Conservation (phyloP, 2,797 vertebrate genomes). For the Myotis pilosus region DNA sequence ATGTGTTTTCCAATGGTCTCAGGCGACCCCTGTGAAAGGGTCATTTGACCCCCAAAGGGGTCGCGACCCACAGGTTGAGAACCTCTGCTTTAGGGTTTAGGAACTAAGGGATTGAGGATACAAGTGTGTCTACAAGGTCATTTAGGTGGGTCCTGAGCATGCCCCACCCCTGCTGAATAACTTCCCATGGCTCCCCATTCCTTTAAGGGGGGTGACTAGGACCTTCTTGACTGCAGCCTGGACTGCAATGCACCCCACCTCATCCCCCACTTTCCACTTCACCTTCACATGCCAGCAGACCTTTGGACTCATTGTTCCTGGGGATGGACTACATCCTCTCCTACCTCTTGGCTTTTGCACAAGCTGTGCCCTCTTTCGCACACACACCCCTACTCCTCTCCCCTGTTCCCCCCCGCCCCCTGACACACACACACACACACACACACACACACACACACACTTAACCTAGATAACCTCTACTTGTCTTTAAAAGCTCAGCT, state of each 20-base stretch:
- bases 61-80: too few relatives aligned
- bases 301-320: not conserved
- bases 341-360: not conserved
- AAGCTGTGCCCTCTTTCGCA: not conserved
- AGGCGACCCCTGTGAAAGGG: too few relatives aligned
- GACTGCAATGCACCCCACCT: not conserved
- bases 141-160: not conserved
- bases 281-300: not conserved
- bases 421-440: too few relatives aligned
- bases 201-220: too few relatives aligned
- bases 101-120: not conserved
- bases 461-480: not conserved
- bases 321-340: not conserved
- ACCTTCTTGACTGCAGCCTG: not conserved
- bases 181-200: not conserved
- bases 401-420: too few relatives aligned
- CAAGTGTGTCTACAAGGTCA: not conserved
- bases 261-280: not conserved
- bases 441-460: too few relatives aligned
- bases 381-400: rapidly evolving
- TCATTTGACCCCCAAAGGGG: too few relatives aligned
- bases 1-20: too few relatives aligned
- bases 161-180: not conserved
- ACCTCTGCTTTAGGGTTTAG: not conserved
- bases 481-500: not conserved